Evolutionary conservation across 2,888 invertebrate species (phyloP).

Genomic region (Zygogramma bicolorata): DNA sequence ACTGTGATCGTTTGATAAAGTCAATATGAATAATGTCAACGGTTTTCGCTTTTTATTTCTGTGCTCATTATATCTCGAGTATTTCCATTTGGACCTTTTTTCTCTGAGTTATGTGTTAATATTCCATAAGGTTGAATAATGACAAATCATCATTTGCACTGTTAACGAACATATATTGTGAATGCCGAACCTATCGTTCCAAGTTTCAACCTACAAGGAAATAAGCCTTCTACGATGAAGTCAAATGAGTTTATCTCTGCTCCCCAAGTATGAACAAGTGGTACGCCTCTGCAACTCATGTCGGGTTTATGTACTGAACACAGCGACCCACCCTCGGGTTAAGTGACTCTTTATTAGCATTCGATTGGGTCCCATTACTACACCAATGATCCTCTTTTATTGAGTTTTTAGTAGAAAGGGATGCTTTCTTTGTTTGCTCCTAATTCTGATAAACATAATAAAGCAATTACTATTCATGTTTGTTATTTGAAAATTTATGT

Average conservation of each 20-base stretch:
- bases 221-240: background rate
- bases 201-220: background rate
- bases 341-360: conserved; percentile 58
- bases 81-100: too few relatives aligned
- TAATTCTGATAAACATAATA: conserved; percentile 47
- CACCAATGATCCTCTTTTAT: conserved; percentile 46
- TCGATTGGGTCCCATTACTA: conserved; percentile 49
- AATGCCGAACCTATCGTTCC: too few relatives aligned
- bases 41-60: too few relatives aligned
- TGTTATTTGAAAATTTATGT: conserved; percentile 42
- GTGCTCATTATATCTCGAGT: too few relatives aligned
- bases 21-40: too few relatives aligned
- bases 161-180: too few relatives aligned
- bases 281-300: conserved; percentile 37
- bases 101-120: too few relatives aligned
- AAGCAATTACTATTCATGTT: conserved; percentile 43
- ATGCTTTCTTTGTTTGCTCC: conserved; percentile 37
- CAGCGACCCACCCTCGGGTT: conserved; percentile 51
- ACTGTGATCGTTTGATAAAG: too few relatives aligned
- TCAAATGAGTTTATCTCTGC: background rate
- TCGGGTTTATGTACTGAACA: conserved; percentile 55
- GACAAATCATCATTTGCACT: too few relatives aligned
- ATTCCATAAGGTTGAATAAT: too few relatives aligned
- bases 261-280: background rate
- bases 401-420: conserved; percentile 42